A percentile compares a stretch with the other conserved stretches of the same genome.
These are phyloP conservation scores for Pedetes capensis DNA, from an alignment of 2,113 vertebrate genomes.

Conservation along the genomic window DNA sequence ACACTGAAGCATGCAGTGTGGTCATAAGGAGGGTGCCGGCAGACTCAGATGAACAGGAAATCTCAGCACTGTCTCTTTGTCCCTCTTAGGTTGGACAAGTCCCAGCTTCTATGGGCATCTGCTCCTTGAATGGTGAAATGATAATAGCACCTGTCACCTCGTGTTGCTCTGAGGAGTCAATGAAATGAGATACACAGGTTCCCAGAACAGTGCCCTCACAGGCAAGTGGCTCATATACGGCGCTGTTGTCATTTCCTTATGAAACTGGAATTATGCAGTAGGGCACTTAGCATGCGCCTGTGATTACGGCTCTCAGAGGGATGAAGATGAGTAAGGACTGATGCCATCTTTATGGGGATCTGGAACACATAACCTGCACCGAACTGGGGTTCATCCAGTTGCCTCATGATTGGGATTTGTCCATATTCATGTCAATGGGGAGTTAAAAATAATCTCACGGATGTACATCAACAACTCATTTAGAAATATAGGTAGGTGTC, in stretches of 20 bases:
- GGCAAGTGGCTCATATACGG: accelerated
- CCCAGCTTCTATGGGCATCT: too few relatives aligned
- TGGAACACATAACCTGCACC: neutral
- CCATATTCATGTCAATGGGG: neutral
- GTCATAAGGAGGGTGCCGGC: neutral
- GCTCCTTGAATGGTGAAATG: neutral
- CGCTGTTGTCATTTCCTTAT: neutral
- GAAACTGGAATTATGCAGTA: neutral
- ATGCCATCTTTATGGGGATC: neutral
- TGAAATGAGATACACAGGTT: neutral
- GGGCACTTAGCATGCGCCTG: neutral
- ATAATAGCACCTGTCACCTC: too few relatives aligned
- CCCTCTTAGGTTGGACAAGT: neutral
- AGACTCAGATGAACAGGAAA: neutral
- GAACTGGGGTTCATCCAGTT: neutral
- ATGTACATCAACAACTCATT: neutral
- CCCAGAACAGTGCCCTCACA: neutral
- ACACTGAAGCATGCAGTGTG: neutral
- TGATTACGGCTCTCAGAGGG: neutral
- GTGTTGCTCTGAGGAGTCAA: neutral
- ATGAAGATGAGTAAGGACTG: neutral
- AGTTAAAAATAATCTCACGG: neutral
- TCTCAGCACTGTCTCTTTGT: too few relatives aligned
- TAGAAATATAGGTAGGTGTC: neutral
- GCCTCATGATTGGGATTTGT: too few relatives aligned